Percentiles rank a stretch among this genome's conserved stretches.
These are phyloP conservation scores for Himalopsyche anomala DNA, from an alignment of 2,888 invertebrate species.

Conservation along the genomic window DNA sequence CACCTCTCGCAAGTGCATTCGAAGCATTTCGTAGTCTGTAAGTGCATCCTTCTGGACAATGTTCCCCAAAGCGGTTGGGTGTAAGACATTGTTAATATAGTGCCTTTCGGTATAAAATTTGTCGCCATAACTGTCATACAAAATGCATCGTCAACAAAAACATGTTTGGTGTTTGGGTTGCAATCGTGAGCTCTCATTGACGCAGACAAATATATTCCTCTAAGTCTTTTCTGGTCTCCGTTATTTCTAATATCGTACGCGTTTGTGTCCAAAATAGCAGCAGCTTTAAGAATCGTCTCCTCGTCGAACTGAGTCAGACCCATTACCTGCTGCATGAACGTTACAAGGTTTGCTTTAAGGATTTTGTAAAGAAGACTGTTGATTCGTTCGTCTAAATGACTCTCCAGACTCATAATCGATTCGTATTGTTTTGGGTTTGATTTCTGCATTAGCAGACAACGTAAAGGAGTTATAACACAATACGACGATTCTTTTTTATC, in stretches of 20 bases:
- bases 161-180: slow-evolving; percentile 83
- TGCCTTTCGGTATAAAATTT: slow-evolving; percentile 81
- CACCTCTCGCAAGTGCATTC: slow-evolving; percentile 83
- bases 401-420: slow-evolving; percentile 76
- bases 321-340: slow-evolving; percentile 79
- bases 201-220: slow-evolving; percentile 81
- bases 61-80: slow-evolving; percentile 85
- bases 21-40: slow-evolving; percentile 81
- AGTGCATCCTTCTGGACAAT: slow-evolving; percentile 79
- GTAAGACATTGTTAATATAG: slow-evolving; percentile 82
- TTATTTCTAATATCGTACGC: slow-evolving; percentile 81
- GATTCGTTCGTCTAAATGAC: slow-evolving; percentile 80
- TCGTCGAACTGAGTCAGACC: slow-evolving; percentile 76
- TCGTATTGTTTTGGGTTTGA: slow-evolving; percentile 77
- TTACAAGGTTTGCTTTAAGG: slow-evolving; percentile 79
- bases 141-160: slow-evolving; percentile 78
- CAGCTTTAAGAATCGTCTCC: slow-evolving; percentile 78
- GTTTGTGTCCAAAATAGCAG: slow-evolving; percentile 85
- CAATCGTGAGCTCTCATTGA: slow-evolving; percentile 86
- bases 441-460: slow-evolving; percentile 79
- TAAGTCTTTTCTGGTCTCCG: slow-evolving; percentile 74
- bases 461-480: slow-evolving; percentile 81
- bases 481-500: slow-evolving; percentile 79
- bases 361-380: slow-evolving; percentile 79
- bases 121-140: slow-evolving; percentile 81